Percentiles rank a stretch among this genome's conserved stretches.
These are phyloP conservation scores for Imbricaverruca yamaguchii DNA, from an alignment of 2,888 invertebrate species.

Conservation along the genomic window DNA sequence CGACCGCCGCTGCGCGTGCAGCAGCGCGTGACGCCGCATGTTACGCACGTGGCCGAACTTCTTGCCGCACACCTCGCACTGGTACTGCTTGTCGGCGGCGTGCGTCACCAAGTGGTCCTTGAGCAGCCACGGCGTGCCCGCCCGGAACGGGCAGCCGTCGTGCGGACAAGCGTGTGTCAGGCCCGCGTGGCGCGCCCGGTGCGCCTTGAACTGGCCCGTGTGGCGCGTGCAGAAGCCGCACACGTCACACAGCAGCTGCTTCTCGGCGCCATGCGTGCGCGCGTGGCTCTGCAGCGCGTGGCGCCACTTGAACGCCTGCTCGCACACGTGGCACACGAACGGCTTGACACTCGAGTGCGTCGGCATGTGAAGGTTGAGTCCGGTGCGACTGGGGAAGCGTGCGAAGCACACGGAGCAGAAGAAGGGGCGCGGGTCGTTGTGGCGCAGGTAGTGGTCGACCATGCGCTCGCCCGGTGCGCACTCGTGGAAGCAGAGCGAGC, in stretches of 20 bases:
- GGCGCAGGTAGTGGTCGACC: conserved; percentile 33
- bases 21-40: conserved; percentile 47
- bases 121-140: conserved; percentile 49
- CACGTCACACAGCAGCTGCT: conserved; percentile 50
- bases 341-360: conserved; percentile 51
- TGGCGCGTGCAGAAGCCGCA: conserved; percentile 53
- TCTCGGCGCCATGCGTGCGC: conserved; percentile 46
- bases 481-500: conserved; percentile 36
- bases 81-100: conserved; percentile 49
- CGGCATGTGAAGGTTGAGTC: conserved; percentile 48
- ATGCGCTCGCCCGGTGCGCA: conserved; percentile 4
- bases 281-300: conserved; percentile 51
- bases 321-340: conserved; percentile 47
- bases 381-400: conserved; percentile 47
- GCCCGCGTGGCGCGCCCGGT: conserved; percentile 47
- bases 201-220: conserved; percentile 49
- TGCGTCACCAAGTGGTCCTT: conserved; percentile 50
- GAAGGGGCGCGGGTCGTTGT: conserved; percentile 47
- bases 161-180: conserved; percentile 47
- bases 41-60: conserved; percentile 51
- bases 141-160: conserved; percentile 45
- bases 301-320: conserved; percentile 52
- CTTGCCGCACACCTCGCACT: conserved; percentile 52
- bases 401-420: conserved; percentile 48
- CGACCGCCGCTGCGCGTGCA: conserved; percentile 21